Percentiles rank a stretch among this genome's conserved stretches.
Conservation (phyloP, 2,888 invertebrate species). For the Magallana nippona region DNA sequence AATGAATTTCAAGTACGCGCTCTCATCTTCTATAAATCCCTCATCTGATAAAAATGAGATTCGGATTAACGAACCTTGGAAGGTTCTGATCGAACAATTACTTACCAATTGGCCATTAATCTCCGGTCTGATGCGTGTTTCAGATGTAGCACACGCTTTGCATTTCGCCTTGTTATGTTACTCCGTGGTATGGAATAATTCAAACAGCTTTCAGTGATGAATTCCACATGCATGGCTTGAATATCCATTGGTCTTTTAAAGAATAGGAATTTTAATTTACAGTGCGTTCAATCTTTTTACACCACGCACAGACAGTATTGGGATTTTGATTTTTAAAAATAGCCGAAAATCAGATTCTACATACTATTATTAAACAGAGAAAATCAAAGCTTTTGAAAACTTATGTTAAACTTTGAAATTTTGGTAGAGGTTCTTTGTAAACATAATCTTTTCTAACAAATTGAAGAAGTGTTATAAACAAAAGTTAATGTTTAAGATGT, state of each 20-base stretch:
- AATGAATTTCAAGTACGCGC: not conserved
- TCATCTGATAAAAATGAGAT: slow-evolving; percentile 29
- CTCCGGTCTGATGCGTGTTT: slow-evolving; percentile 16
- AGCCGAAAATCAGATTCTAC: not conserved
- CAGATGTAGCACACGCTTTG: slow-evolving; percentile 27
- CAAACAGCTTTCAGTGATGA: slow-evolving; percentile 17
- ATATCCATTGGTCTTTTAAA: slow-evolving; percentile 6
- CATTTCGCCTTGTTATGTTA: slow-evolving; percentile 27
- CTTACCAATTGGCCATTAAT: slow-evolving; percentile 32
- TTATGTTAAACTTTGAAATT: no score
- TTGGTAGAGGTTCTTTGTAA: no score
- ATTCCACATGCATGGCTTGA: slow-evolving; percentile 27
- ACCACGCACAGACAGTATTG: not conserved
- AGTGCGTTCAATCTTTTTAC: not conserved
- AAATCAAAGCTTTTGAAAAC: no score
- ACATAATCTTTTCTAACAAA: no score
- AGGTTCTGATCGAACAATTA: slow-evolving; percentile 29
- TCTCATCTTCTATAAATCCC: slow-evolving; percentile 15
- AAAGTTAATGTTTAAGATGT: not conserved
- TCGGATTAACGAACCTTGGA: slow-evolving; percentile 26
- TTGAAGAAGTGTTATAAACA: no score
- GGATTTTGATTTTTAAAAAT: not conserved
- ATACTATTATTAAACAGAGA: no score
- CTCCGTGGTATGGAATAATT: slow-evolving; percentile 25
- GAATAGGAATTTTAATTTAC: not conserved